Evolutionary conservation across 1,140 invertebrate genomes (phyloP), one percentile per base, ranked within the genome.

Genomic region (Phocides pigmalion): DNA sequence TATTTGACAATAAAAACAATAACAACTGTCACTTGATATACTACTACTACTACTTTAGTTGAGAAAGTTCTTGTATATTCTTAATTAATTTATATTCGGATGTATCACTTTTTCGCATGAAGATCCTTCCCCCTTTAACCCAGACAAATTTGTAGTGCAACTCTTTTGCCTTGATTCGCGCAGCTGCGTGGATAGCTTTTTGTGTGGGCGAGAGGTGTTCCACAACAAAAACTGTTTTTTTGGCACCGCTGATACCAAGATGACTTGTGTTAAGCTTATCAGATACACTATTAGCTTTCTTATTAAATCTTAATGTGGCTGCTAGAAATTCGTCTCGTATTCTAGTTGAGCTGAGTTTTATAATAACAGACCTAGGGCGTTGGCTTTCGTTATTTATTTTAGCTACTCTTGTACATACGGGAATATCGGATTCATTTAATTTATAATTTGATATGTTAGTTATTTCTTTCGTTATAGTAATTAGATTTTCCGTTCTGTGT

Each of bases 181-280:
- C 44, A 1, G 62, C 68, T 8, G 68, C 66, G 22, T 79, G 79
- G 0, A 78, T 28, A 4, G 15, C 11, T 11, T 71, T 74, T 5
- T 66, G 61, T 3, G 46, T 15, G 0, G 75, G 65, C 8, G 75
- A 70, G 3, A 81, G 37, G 32, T 81, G 75, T 20, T 81, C 78
- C 0, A 56, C 28, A 1, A 81, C 32, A 61, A 59, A 81, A 1
- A 78, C 66, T 14, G 74, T 65, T 15, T 39, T 58, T 25, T 72
- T 78, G 0, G 44, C 20, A 12, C 68, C 62, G 4, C 37, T 41
- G 8, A 71, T 19, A 14, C 66, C 68, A 39, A 71, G 39, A 11
- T 66, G 62, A 1, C 12, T 15, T 2, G 62, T 62, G 39, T 69
- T 72, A 1, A 76, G 16, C 17, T 72, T 74, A 8, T 76, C 64